Evolutionary conservation across 1,140 invertebrate species (phyloP), one percentile per base, ranked within the genome.

Genomic region (Drosophila suzukii): DNA sequence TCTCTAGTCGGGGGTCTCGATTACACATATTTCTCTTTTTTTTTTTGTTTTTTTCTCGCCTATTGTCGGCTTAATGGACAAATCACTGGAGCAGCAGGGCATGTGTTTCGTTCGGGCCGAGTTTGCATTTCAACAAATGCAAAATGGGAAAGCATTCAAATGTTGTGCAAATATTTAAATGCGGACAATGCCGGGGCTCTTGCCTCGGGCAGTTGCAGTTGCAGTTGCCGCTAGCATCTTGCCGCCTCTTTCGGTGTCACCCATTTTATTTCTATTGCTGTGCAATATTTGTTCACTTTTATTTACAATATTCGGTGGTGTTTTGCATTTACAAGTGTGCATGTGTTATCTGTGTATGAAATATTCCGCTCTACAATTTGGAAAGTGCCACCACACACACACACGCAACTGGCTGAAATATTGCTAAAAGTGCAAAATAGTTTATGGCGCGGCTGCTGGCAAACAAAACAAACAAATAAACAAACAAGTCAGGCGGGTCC

Each of bases 391-490:
- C 62, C 65, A 56, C 43, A 47, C 27, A 57, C 70, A 50, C 47
- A 15, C 44, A 32, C 46, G 57, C 12, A 66, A 49, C 67, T 63
- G 67, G 75, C 70, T 83, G 71, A 86, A 86, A 86, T 86, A 86
- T 88, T 79, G 83, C 83, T 79, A 81, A 88, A 79, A 77, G 83
- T 86, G 83, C 82, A 83, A 86, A 86, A 86, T 86, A 86, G 79
- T 86, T 86, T 86, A 89, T 86, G 72, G 84, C 66, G 71, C 56
- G 78, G 62, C 65, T 75, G 65, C 56, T 66, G 72, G 68, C 50
- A 54, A 71, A 76, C 50, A 76, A 70, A 81, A 70, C 60, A 15
- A 67, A 41, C 38, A 73, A 71, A 58, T 58, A 71, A 41, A 57
- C 66, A 66, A 65, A 50, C 43, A 51, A 58, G 13, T 20, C n/a